Base-by-base conservation (phyloP, 1,140 invertebrate species). In the Drosophila arizonae region DNA sequence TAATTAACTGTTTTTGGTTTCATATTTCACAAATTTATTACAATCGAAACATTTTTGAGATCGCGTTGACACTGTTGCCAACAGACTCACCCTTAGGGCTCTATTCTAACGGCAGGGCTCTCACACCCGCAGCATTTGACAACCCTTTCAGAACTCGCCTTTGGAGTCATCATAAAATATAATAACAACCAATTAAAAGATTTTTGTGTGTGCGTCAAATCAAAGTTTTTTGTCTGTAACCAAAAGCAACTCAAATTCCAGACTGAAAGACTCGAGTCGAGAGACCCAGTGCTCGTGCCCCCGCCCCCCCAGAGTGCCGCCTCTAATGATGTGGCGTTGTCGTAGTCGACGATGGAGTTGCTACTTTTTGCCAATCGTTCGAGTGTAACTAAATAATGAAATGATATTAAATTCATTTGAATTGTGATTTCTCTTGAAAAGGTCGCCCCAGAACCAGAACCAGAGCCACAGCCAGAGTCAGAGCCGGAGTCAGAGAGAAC, bases 381-480 rank as follows among this genome's bases (percentile, higher is more conserved):
- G 70, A 89, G 81, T 90, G 89, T 90, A 90, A 90, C 81, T 86
- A 89, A 89, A 89, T 90, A 90, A 90, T 89, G 85, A 90, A 90
- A 90, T 90, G 89, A 90, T 90, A 90, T 90, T 90, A 90, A 90
- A 90, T 90, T 89, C 79, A 89, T 90, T 90, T 86, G 88, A 90
- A 88, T 89, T 90, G 85, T 90, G 89, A 90, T 90, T 90, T 90
- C 89, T 90, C 72, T 90, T 89, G 85, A 90, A 90, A 90, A 78
- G 75, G 67, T 73, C 52, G 30, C 36, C 33, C 6, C 8, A 11
- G 11, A 66, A 41, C 58, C 56, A 65, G 21, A 24, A 24, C 21
- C 78, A 51, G 51, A 11, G 41, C 15, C 41, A 60, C 17, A 17
- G 17, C 58, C 56, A 65, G 21, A 24, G 3, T 3, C 78, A 51